These are phyloP conservation scores for Dryobates pubescens DNA, from an alignment of 2,797 vertebrate genomes.

Conservation along the genomic window DNA sequence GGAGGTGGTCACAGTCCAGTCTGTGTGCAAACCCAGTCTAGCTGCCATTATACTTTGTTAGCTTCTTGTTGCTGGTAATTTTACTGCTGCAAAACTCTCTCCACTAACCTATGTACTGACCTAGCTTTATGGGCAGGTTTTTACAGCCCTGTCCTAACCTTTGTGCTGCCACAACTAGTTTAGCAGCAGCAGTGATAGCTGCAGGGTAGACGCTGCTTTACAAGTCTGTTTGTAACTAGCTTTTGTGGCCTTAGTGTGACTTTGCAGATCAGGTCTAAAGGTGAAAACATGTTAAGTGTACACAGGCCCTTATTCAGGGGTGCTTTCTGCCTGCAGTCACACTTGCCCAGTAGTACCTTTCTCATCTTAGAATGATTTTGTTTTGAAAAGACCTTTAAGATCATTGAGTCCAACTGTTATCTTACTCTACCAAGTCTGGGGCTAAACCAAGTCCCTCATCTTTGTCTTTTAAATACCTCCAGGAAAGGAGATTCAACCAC, in stretches of 20 bases:
- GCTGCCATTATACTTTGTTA: background rate
- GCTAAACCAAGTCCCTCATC: too few relatives aligned
- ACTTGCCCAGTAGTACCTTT: background rate
- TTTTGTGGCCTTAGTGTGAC: background rate
- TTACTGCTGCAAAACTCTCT: background rate
- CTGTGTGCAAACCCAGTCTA: background rate
- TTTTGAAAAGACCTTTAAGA: too few relatives aligned
- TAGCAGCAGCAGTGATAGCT: background rate
- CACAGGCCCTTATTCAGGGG: background rate
- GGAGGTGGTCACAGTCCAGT: background rate
- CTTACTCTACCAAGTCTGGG: too few relatives aligned
- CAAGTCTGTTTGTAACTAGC: background rate
- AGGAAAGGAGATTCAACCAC: too few relatives aligned
- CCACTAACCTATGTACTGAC: background rate
- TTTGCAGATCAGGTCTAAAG: background rate
- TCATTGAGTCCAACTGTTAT: too few relatives aligned
- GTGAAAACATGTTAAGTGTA: fast-evolving
- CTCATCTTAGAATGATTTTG: background rate
- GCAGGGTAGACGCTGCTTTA: background rate
- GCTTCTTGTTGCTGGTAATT: background rate
- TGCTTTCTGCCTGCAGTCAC: background rate
- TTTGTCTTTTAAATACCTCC: too few relatives aligned
- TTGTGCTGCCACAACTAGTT: background rate
- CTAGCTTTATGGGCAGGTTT: background rate
- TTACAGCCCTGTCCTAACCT: background rate